These are phyloP conservation scores for Rhynchophorus ferrugineus DNA, from an alignment of 1,140 invertebrate species.

Conservation along the genomic window DNA sequence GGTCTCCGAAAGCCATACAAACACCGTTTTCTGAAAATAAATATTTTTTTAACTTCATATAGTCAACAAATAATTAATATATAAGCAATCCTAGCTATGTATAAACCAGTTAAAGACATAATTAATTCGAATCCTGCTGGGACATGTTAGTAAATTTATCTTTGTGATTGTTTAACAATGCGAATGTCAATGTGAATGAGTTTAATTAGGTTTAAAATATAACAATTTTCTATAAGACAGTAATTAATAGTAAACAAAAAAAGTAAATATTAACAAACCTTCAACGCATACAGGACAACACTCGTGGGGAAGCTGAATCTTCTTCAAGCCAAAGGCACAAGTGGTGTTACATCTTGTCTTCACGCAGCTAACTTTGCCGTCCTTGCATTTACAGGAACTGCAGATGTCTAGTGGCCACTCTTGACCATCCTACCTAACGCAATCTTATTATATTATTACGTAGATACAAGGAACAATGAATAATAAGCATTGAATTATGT, in stretches of 20 bases:
- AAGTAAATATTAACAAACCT: constrained; percentile 42
- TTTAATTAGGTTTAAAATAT: no score
- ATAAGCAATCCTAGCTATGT: no score
- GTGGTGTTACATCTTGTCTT: constrained; percentile 61
- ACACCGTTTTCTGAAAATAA: constrained; percentile 64
- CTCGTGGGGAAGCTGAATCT: constrained; percentile 63
- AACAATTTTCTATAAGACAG: no score
- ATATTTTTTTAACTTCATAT: constrained; percentile 18
- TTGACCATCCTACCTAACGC: constrained; percentile 66
- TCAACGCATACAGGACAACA: constrained; percentile 84
- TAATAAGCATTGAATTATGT: no score
- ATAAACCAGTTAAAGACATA: no score
- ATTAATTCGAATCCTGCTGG: no score
- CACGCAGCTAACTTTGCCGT: constrained; percentile 71
- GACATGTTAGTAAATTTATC: no score
- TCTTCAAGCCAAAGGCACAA: constrained; percentile 65
- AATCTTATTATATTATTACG: constrained; percentile 24
- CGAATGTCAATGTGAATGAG: no score
- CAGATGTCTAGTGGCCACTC: constrained; percentile 80
- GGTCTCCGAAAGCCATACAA: constrained; percentile 88
- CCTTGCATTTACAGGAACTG: constrained; percentile 73
- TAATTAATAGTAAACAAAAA: constrained; percentile 2
- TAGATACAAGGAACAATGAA: neutral
- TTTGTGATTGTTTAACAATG: no score
- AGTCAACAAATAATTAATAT: constrained; percentile 5